phyloP scores from a whole-genome alignment of 2,888 invertebrate genomes.

The Acanthococcus lagerstroemiae region DNA sequence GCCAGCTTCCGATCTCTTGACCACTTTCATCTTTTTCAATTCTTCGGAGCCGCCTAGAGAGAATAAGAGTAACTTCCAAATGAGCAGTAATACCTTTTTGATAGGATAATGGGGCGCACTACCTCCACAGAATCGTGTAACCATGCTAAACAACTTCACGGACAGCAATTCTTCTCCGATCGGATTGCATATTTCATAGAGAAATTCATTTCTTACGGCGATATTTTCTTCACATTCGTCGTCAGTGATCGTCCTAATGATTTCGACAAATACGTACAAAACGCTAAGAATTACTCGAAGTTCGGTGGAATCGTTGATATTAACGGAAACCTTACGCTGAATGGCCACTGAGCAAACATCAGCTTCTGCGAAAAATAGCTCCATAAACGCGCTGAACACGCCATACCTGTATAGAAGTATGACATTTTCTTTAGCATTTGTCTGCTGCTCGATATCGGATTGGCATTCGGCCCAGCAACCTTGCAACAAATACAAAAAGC shows the following conservation, averaged over 20 bases:
- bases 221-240: slow-evolving; percentile 37
- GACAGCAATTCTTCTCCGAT: slow-evolving; percentile 72
- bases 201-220: slow-evolving; percentile 50
- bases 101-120: slow-evolving; percentile 95
- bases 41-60: slow-evolving; percentile 84
- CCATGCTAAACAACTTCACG: slow-evolving; percentile 87
- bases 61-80: slow-evolving; percentile 92
- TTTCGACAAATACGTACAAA: slow-evolving; percentile 90
- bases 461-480: slow-evolving; percentile 91
- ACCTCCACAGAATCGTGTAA: slow-evolving; percentile 91
- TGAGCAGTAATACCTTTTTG: slow-evolving; percentile 86
- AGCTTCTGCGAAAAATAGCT: slow-evolving; percentile 51
- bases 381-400: slow-evolving; percentile 78
- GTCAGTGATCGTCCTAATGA: slow-evolving; percentile 55
- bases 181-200: slow-evolving; percentile 50
- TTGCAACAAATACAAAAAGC: slow-evolving; percentile 79
- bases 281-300: slow-evolving; percentile 85
- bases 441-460: slow-evolving; percentile 79
- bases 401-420: slow-evolving; percentile 82
- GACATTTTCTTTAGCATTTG: slow-evolving; percentile 73
- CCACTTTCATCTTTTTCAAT: slow-evolving; percentile 60
- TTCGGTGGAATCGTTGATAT: slow-evolving; percentile 82
- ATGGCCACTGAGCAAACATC: slow-evolving; percentile 40
- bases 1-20: slow-evolving; percentile 41
- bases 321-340: slow-evolving; percentile 65